Conservation (phyloP, 2,797 vertebrate species). For the Emys orbicularis region DNA sequence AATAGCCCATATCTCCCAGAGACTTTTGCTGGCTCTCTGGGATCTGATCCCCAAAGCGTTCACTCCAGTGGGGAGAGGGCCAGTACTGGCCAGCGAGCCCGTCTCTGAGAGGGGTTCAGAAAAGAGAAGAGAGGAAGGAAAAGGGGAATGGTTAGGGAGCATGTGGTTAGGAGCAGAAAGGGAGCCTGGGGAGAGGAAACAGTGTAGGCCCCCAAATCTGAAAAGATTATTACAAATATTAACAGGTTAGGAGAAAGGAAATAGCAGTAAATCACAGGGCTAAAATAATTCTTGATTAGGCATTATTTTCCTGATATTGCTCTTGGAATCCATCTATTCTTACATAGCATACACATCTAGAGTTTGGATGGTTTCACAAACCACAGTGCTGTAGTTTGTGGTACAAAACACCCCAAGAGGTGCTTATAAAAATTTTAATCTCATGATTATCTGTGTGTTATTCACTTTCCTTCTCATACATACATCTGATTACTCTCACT, state of each 20-base stretch:
- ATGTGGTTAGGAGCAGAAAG: no score
- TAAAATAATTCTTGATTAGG: not conserved
- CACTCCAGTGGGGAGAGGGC: not conserved
- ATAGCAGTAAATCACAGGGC: not conserved
- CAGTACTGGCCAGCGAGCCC: no score
- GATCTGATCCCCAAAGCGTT: not conserved
- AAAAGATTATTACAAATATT: no score
- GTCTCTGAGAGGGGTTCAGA: not conserved
- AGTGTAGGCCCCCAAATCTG: no score
- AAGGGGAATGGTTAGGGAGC: not conserved
- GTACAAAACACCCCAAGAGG: not conserved
- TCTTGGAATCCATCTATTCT: not conserved
- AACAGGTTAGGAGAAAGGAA: not conserved
- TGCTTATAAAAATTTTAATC: slow-evolving; percentile 13
- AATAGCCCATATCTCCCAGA: not conserved
- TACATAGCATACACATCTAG: not conserved
- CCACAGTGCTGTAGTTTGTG: not conserved
- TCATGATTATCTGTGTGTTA: not conserved
- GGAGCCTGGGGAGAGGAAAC: no score
- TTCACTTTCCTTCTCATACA: not conserved
- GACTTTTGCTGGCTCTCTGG: not conserved
- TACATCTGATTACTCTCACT: not conserved
- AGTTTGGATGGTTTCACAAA: not conserved
- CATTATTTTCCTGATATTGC: not conserved
- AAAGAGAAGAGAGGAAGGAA: not conserved